These are phyloP conservation scores for Myotis vivesi DNA, from an alignment of 2,797 vertebrate genomes.

Conservation along the genomic window DNA sequence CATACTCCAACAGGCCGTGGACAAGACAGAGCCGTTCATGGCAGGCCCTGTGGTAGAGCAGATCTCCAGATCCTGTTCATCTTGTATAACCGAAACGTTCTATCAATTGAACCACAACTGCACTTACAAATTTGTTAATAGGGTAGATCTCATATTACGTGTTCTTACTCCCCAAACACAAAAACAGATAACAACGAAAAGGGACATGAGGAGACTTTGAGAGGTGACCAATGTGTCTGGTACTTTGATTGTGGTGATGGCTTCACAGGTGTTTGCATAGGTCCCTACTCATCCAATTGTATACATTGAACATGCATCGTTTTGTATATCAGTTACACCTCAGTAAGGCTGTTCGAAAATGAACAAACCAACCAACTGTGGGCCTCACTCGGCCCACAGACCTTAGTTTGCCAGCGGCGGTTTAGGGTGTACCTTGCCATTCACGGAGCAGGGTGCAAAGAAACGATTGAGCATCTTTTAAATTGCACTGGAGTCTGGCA, in stretches of 20 bases:
- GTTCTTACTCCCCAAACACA: not conserved
- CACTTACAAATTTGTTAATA: not conserved
- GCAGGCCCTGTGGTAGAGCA: not conserved
- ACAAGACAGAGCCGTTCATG: not conserved
- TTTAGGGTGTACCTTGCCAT: not conserved
- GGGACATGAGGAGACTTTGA: not conserved
- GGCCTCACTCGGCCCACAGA: not conserved
- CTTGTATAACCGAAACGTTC: not conserved
- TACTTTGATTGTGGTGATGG: not conserved
- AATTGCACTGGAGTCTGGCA: rapidly evolving
- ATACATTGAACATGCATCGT: not conserved
- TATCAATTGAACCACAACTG: not conserved
- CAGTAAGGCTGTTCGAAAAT: not conserved
- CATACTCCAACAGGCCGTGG: not conserved
- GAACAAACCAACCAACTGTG: not conserved
- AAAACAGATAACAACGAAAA: not conserved
- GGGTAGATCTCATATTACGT: not conserved
- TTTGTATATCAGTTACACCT: not conserved
- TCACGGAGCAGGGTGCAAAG: not conserved
- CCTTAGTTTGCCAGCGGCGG: not conserved
- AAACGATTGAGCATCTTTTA: not conserved
- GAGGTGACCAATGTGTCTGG: not conserved
- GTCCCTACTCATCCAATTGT: not conserved
- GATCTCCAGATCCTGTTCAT: not conserved
- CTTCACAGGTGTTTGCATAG: not conserved